These are phyloP conservation scores for Thereva nobilitata DNA, from an alignment of 2,888 invertebrate genomes.

Conservation along the genomic window DNA sequence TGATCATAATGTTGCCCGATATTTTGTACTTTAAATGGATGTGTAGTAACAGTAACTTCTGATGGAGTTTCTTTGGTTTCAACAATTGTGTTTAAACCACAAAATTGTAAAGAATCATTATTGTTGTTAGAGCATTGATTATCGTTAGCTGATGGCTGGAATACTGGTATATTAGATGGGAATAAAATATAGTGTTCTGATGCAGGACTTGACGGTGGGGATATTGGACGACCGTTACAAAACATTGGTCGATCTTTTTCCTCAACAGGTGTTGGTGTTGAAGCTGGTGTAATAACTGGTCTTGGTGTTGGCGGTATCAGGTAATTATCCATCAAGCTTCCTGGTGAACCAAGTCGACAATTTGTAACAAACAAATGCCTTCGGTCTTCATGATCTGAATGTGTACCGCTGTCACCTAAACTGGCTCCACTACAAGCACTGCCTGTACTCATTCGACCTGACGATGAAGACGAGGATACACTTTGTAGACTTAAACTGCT, in stretches of 20 bases:
- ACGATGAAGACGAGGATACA: constrained; percentile 70
- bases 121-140: constrained; percentile 45
- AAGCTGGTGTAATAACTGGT: constrained; percentile 56
- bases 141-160: constrained; percentile 28
- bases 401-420: constrained; percentile 81
- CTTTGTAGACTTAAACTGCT: constrained; percentile 72
- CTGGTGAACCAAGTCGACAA: constrained; percentile 53
- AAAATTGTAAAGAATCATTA: constrained; percentile 48
- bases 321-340: constrained; percentile 63
- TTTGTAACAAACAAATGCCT: constrained; percentile 44
- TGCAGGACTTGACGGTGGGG: constrained; percentile 36
- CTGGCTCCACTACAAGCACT: constrained; percentile 75
- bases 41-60: constrained; percentile 50
- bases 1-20: constrained; percentile 48
- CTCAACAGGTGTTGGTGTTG: constrained; percentile 52
- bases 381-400: constrained; percentile 81
- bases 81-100: constrained; percentile 55
- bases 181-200: constrained; percentile 57
- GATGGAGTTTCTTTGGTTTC: constrained; percentile 54
- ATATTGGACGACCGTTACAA: constrained; percentile 42
- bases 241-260: constrained; percentile 55
- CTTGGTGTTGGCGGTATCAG: constrained; percentile 68
- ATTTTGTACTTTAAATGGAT: constrained; percentile 54
- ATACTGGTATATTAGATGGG: constrained; percentile 57
- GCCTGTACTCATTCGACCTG: constrained; percentile 80